These are phyloP conservation scores for Thomomys bottae DNA, from an alignment of 2,113 vertebrate species.

Conservation along the genomic window DNA sequence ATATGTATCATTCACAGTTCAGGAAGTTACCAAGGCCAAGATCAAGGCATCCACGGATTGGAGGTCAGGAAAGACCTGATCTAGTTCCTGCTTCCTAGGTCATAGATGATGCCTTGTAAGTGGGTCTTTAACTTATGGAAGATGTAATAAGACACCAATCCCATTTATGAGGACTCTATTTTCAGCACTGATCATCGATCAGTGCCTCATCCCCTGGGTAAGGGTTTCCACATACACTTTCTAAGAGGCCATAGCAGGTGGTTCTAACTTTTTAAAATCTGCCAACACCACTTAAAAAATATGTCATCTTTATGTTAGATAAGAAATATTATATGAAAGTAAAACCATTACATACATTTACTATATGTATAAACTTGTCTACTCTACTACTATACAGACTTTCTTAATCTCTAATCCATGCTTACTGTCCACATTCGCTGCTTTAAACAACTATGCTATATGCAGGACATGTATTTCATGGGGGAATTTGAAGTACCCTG, in stretches of 20 bases:
- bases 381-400: too few species aligned
- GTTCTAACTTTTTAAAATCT: neutral
- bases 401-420: too few species aligned
- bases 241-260: neutral
- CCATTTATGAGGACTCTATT: neutral
- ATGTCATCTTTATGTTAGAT: neutral
- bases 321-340: too few species aligned
- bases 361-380: too few species aligned
- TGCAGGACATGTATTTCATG: neutral
- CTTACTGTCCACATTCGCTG: neutral
- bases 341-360: too few species aligned
- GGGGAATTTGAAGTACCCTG: neutral
- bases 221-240: neutral
- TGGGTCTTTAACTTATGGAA: neutral
- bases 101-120: neutral
- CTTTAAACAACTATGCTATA: neutral
- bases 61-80: neutral
- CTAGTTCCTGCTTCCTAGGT: neutral
- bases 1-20: neutral
- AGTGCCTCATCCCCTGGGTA: neutral
- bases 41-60: neutral
- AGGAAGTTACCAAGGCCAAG: neutral
- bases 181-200: too few species aligned
- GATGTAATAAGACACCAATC: rapidly evolving
- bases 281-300: neutral